Evolutionary conservation across 1,140 invertebrate genomes (phyloP), one percentile per base, ranked within the genome.

Genomic region (Conopomorpha cramerella): DNA sequence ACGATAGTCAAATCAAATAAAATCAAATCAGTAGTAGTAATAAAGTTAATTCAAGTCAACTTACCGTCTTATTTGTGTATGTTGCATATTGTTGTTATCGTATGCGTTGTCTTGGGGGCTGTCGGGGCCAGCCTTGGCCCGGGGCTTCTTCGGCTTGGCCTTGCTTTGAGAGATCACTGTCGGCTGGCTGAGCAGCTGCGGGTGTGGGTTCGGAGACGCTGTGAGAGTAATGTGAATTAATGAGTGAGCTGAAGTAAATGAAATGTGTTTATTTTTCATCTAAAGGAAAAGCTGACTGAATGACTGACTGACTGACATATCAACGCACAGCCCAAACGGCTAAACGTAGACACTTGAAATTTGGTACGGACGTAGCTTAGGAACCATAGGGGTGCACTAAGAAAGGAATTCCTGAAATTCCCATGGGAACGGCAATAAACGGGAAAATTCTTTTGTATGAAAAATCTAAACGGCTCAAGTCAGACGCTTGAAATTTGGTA

Each of bases 181-280:
- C 2, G 87, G 89, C 45, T 89, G 88, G 30, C 84, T 87, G 43
- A 91, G 87, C 43, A 89, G 64, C 57, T 88, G 87, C n/a, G 86
- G 82, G 63, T 89, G 87, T 49, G 87, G 86, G 54, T 84, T 88
- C 2, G 87, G 88, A 25, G 89, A 89, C 19, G 84, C 85, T 86
- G 71, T 14, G 52, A 47, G 49, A 39, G 31, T 39, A 43, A 28
- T 23, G n/a, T n/a, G n/a, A n/a, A n/a, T n/a, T n/a, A n/a, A n/a
- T n/a, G n/a, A n/a, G n/a, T n/a, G n/a, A n/a, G n/a, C n/a, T n/a
- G n/a, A n/a, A n/a, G n/a, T n/a, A n/a, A n/a, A n/a, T n/a, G n/a
- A 23, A 10, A 10, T 23, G 19, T 23, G 19, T 4, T 23, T 23
- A 23, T 4, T 23, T 23, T 23, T 23, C n/a, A n/a, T n/a, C n/a